Evolutionary conservation across 1,140 invertebrate species (phyloP), one percentile per base, ranked within the genome.

Genomic region (Matsumurasca onukii): DNA sequence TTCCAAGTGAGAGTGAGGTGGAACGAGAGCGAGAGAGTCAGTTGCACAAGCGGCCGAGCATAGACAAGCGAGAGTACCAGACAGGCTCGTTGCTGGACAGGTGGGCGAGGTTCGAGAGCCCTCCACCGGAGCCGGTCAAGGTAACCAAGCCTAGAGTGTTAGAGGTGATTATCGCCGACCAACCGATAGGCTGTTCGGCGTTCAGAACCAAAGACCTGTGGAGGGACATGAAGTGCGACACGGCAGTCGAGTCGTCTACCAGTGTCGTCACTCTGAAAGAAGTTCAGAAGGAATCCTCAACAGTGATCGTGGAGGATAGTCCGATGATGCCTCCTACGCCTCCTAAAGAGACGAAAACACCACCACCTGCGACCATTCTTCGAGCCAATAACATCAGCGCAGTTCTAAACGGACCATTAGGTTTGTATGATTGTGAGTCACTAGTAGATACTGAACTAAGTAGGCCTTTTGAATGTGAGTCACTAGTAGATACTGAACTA

Each of bases 91-190:
- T 65, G 17, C 31, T 65, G 29, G 62, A 65, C 25, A n/a, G 62
- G 29, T 65, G 62, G 62, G 62, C 62, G 17, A 65, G 62, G 22
- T 65, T 65, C 27, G 62, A 65, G 27, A 65, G 62, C 31, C 31
- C 31, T 65, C 31, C 62, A 17, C 31, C 31, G 17, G 34, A 31
- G 13, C 61, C 61, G 22, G 57, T 29, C 12, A 45, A 9, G n/a
- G 30, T 3, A 24, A 48, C n/a, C 15, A 65, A 59, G 55, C 55
- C 55, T 25, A 13, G 9, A 29, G 22, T 29, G 3, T 5, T 29
- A 25, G 12, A 9, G 22, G 22, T 12, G 5, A 9, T 13, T 2
- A 15, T 29, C 55, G 25, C 24, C 15, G 55, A 24, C 12, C 24
- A 59, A 12, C 3, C 9, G 5, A 22, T 27, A 5, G 55, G 55